Evolutionary conservation across 2,797 vertebrate genomes (phyloP).

Genomic region (Sebastes itinus): DNA sequence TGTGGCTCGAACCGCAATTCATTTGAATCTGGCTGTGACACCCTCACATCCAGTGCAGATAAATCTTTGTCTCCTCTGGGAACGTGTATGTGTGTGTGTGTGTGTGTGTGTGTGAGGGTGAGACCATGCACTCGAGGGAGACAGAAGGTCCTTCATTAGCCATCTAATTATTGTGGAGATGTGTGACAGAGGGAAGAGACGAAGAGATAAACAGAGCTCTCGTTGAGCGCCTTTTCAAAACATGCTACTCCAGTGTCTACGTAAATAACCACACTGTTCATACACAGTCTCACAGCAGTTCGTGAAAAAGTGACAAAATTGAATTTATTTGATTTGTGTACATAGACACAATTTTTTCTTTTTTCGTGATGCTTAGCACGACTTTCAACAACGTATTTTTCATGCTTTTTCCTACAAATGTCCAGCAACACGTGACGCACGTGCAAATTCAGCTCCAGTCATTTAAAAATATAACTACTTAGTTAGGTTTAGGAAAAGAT

Average conservation of each 20-base stretch:
- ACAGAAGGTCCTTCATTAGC: constrained; percentile 51
- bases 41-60: constrained; percentile 1
- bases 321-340: too few species aligned
- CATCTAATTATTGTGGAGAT: constrained; percentile 52
- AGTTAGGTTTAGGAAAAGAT: too few species aligned
- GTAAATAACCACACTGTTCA: neutral
- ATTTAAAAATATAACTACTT: too few species aligned
- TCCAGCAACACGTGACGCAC: too few species aligned
- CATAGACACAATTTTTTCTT: too few species aligned
- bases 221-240: neutral
- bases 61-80: constrained; percentile 17
- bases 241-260: neutral
- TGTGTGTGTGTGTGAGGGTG: neutral
- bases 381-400: too few species aligned
- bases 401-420: too few species aligned
- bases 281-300: too few species aligned
- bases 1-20: neutral
- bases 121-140: constrained; percentile 21
- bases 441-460: too few species aligned
- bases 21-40: constrained; percentile 24
- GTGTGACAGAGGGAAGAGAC: constrained; percentile 21
- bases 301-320: too few species aligned
- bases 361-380: too few species aligned
- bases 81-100: neutral
- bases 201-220: constrained; percentile 26